Percentiles rank a stretch among this genome's conserved stretches.
Evolutionary conservation across 2,113 vertebrate genomes (phyloP).

Genomic region (Eublepharis macularius): DNA sequence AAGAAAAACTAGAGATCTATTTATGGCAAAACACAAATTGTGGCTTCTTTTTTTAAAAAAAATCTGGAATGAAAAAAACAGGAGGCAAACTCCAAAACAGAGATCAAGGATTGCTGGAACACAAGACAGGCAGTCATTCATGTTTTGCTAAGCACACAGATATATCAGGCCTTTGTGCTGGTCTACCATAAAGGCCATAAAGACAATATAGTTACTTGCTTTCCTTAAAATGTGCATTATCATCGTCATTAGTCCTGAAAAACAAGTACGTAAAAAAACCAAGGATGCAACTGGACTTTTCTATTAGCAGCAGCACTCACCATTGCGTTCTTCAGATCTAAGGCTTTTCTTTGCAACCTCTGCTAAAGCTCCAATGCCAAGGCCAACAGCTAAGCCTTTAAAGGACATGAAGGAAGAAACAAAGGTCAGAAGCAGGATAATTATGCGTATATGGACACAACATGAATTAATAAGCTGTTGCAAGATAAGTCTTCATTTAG

Average conservation of each 20-base stretch:
- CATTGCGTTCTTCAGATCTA: conserved; percentile 77
- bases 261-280: neutral
- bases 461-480: neutral
- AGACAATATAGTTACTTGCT: neutral
- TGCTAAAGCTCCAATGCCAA: conserved; percentile 92
- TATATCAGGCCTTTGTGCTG: neutral
- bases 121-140: neutral
- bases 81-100: neutral
- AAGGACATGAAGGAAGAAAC: neutral
- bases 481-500: neutral
- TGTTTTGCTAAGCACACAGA: neutral
- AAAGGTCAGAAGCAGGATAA: neutral
- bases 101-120: neutral
- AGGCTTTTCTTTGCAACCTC: conserved; percentile 97
- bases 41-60: neutral
- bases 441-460: neutral
- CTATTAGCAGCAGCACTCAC: conserved; percentile 67
- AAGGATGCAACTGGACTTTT: neutral
- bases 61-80: neutral
- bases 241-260: neutral
- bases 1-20: conserved; percentile 1
- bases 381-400: conserved; percentile 91
- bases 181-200: neutral
- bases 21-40: conserved; percentile 10
- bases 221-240: neutral